A percentile compares a stretch with the other conserved stretches of the same genome.
Evolutionary conservation across 2,797 vertebrate genomes (phyloP).

Genomic region (Danio jaintianensis): DNA sequence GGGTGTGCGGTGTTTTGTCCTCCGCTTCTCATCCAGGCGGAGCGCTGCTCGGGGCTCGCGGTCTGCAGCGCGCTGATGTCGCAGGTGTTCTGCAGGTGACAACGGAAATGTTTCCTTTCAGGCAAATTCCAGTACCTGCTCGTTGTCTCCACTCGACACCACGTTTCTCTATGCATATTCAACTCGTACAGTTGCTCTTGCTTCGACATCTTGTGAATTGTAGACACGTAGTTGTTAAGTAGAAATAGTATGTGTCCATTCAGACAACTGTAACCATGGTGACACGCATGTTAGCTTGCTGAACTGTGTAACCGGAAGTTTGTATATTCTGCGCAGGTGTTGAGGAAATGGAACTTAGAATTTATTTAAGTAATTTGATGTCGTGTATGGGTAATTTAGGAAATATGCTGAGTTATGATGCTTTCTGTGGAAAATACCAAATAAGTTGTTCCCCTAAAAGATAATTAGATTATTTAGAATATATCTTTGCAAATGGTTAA

Average conservation of each 20-base stretch:
- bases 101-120: constrained; percentile 76
- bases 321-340: background rate
- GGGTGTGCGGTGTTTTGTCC: constrained; percentile 26
- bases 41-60: constrained; percentile 38
- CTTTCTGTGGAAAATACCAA: too few relatives aligned
- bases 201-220: constrained; percentile 50
- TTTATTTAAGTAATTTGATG: too few relatives aligned
- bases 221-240: too few relatives aligned
- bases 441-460: too few relatives aligned
- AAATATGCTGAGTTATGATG: too few relatives aligned
- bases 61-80: constrained; percentile 56
- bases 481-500: too few relatives aligned
- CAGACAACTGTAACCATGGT: background rate
- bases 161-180: constrained; percentile 77
- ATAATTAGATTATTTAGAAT: too few relatives aligned
- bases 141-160: constrained; percentile 78
- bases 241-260: background rate
- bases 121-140: constrained; percentile 68
- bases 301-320: background rate
- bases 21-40: constrained; percentile 57
- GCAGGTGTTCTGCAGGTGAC: constrained; percentile 66
- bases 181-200: constrained; percentile 67
- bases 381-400: too few relatives aligned
- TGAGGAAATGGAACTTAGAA: background rate
- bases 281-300: background rate